A percentile compares a stretch with the other conserved stretches of the same genome.
Conservation (phyloP, 2,113 vertebrate species). For the Nothobranchius furzeri region DNA sequence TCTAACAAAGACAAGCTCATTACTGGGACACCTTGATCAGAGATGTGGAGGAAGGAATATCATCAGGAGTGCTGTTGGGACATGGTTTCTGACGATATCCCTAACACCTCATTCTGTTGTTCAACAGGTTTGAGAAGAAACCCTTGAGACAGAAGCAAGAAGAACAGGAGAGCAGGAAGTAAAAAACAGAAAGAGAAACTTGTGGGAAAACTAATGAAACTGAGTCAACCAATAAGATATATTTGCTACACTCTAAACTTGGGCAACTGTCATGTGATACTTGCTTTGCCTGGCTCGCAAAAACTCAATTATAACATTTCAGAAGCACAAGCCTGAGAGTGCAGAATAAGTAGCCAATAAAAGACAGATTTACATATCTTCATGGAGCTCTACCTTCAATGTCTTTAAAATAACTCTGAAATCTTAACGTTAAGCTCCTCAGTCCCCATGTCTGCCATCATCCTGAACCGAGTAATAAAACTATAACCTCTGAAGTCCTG, state of each 20-base stretch:
- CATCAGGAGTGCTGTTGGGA: slow-evolving; percentile 37
- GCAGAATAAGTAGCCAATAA: too few species aligned
- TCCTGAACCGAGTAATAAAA: slow-evolving; percentile 40
- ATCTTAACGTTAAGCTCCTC: slow-evolving; percentile 9
- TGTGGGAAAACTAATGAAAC: slow-evolving; percentile 29
- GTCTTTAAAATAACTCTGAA: slow-evolving; percentile 41
- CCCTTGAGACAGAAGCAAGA: slow-evolving; percentile 6
- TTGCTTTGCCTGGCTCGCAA: slow-evolving; percentile 14
- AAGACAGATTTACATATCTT: slow-evolving; percentile 10
- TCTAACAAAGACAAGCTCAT: slow-evolving; percentile 20
- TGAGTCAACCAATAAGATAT: slow-evolving; percentile 19
- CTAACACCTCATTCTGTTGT: slow-evolving; percentile 4
- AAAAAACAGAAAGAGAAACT: not conserved
- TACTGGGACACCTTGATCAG: slow-evolving; percentile 5
- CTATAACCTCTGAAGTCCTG: slow-evolving; percentile 44
- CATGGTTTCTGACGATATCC: slow-evolving; percentile 26
- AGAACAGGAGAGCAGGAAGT: not conserved
- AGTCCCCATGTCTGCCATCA: not conserved
- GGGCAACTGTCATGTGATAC: slow-evolving; percentile 21
- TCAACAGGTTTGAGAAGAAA: slow-evolving; percentile 14
- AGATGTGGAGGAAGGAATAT: not conserved
- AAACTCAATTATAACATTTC: slow-evolving; percentile 35
- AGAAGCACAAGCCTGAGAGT: not conserved
- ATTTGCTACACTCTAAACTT: slow-evolving; percentile 34
- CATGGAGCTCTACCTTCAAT: not conserved